Evolutionary conservation across 2,113 vertebrate genomes (phyloP).

Genomic region (Lota lota): DNA sequence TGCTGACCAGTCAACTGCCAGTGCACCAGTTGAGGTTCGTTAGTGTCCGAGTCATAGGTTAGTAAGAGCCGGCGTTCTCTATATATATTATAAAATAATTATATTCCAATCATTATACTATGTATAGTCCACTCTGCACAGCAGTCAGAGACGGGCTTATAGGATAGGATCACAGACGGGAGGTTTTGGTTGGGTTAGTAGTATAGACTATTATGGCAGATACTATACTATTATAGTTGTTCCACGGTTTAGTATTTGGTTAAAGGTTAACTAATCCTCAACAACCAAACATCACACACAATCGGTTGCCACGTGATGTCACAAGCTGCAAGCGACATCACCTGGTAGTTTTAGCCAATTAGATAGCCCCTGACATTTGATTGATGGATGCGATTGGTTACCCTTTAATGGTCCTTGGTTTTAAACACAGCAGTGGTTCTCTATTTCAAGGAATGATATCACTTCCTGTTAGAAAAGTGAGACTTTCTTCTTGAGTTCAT

Average conservation of each 20-base stretch:
- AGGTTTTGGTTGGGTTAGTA: not conserved
- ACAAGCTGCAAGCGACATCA: no score
- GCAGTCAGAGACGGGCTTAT: not conserved
- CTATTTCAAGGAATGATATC: constrained; percentile 32
- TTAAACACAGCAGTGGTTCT: constrained; percentile 18
- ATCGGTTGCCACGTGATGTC: no score
- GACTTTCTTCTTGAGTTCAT: constrained; percentile 92
- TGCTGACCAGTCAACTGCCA: constrained; percentile 8
- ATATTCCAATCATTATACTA: no score
- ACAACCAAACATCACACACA: no score
- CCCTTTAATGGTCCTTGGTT: not conserved
- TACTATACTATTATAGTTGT: constrained; percentile 1
- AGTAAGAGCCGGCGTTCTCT: constrained; percentile 21
- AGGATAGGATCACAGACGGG: constrained; percentile 25
- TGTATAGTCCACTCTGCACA: not conserved
- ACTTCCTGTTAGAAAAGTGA: constrained; percentile 84
- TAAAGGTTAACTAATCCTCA: no score
- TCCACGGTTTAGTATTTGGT: not conserved
- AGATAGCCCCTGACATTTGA: no score
- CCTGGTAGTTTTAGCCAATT: no score
- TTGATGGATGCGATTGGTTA: not conserved
- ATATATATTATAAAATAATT: not conserved
- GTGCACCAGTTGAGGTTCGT: constrained; percentile 37
- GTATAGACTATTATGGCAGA: constrained; percentile 5
- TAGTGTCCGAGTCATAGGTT: constrained; percentile 27